These are phyloP conservation scores for Thermophis baileyi DNA, from an alignment of 2,113 vertebrate species.

Conservation along the genomic window DNA sequence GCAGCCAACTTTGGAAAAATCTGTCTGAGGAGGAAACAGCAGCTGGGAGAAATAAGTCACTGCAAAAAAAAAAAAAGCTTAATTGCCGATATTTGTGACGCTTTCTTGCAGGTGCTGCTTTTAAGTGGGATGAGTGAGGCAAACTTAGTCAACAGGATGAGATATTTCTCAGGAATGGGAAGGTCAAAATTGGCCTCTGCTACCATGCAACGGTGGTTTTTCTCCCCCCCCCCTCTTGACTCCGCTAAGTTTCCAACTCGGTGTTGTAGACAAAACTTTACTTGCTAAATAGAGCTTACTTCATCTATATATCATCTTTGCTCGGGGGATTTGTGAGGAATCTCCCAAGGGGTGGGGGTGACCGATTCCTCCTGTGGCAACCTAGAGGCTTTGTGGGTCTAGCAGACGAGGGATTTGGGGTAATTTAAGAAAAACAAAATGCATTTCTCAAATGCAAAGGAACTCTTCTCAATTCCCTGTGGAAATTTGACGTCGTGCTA, in stretches of 20 bases:
- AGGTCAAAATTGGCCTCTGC: neutral
- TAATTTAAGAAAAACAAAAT: neutral
- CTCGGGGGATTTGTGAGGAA: neutral
- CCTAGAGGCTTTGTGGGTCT: neutral
- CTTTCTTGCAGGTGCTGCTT: neutral
- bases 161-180: neutral
- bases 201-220: too few species aligned
- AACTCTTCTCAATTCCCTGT: neutral
- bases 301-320: neutral
- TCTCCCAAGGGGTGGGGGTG: neutral
- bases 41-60: neutral
- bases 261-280: neutral
- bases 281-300: neutral
- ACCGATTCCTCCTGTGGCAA: neutral
- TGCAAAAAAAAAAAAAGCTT: neutral
- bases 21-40: neutral
- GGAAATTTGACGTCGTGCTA: neutral
- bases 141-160: neutral
- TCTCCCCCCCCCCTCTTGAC: too few species aligned
- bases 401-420: neutral
- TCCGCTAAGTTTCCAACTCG: neutral
- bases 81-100: neutral
- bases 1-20: conserved; percentile 16
- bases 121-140: neutral
- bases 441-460: neutral